A percentile compares a stretch with the other conserved stretches of the same genome.
These are phyloP conservation scores for Papilio helenus DNA, from an alignment of 1,140 invertebrate genomes.

Conservation along the genomic window DNA sequence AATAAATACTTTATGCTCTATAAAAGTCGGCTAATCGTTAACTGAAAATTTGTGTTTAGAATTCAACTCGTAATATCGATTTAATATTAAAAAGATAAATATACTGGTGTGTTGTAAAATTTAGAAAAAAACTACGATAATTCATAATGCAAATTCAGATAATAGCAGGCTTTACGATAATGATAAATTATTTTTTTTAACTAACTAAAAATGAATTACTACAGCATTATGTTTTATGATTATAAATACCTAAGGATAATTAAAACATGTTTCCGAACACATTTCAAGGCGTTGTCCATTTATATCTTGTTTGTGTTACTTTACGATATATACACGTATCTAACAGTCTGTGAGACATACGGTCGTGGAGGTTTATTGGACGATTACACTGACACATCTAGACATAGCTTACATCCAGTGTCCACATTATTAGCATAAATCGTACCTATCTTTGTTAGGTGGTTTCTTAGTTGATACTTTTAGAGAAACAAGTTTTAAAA, in stretches of 20 bases:
- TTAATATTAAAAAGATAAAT: too few relatives aligned
- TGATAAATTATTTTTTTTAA: too few relatives aligned
- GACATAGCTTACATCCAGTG: neutral
- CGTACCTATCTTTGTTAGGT: neutral
- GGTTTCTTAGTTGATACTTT: neutral
- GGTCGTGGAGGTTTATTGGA: neutral
- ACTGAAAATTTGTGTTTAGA: neutral
- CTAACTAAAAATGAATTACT: too few relatives aligned
- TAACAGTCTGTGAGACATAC: neutral
- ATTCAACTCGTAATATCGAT: neutral
- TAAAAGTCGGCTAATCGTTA: neutral
- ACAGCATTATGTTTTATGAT: too few relatives aligned
- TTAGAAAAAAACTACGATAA: neutral
- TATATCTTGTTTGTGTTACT: neutral
- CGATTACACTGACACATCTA: slow-evolving; percentile 11
- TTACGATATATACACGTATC: neutral
- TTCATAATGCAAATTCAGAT: too few relatives aligned
- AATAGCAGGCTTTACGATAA: too few relatives aligned
- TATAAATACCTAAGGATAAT: too few relatives aligned
- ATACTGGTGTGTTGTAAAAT: too few relatives aligned
- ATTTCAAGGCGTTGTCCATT: neutral
- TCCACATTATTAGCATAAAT: neutral
- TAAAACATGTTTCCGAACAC: too few relatives aligned
- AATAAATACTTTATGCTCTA: slow-evolving; percentile 28
- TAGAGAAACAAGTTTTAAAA: too few relatives aligned